Evolutionary conservation across 1,140 invertebrate species (phyloP), one percentile per base, ranked within the genome.

Genomic region (Tribolium madens): DNA sequence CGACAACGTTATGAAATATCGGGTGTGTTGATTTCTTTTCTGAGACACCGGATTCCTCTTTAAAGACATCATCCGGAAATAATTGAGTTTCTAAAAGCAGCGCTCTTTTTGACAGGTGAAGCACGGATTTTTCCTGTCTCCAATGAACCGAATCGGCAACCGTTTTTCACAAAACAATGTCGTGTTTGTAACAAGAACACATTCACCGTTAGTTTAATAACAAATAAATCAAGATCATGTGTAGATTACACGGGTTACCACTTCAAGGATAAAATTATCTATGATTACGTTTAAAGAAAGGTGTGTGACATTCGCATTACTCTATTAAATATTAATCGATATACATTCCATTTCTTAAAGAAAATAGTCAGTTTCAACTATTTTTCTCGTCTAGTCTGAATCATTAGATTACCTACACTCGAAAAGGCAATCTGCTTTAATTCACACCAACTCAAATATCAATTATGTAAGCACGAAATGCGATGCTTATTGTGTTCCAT

Each of bases 401-500:
- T 26, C 21, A 26, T 4, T 26, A 5, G 3, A 26, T 26, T 26
- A 26, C 21, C 21, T 26, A 26, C 21, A 5, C 21, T 26, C 1
- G n/a, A n/a, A n/a, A n/a, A n/a, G n/a, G n/a, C 21, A 26, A 64
- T n/a, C n/a, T 64, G 4, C 26, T 57, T 64, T 26, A 14, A 17
- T 57, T 57, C 52, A 57, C 52, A 57, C 52, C 52, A 57, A 64
- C 57, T 64, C 57, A 14, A 64, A 64, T 64, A 13, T 64, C 57
- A 64, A 64, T 64, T 33, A 64, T 64, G 57, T 33, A 64, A 64
- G 57, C 57, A 33, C 14, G 57, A 64, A 52, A 33, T 33, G 57
- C 10, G n/a, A 33, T 33, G 21, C 57, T 64, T 33, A 64, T 33
- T 33, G 57, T 31, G 36, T 42, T 42, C 36, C 9, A 42, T 42